Evolutionary conservation across 2,113 vertebrate species (phyloP).

Genomic region (Pomatostomus ruficeps): DNA sequence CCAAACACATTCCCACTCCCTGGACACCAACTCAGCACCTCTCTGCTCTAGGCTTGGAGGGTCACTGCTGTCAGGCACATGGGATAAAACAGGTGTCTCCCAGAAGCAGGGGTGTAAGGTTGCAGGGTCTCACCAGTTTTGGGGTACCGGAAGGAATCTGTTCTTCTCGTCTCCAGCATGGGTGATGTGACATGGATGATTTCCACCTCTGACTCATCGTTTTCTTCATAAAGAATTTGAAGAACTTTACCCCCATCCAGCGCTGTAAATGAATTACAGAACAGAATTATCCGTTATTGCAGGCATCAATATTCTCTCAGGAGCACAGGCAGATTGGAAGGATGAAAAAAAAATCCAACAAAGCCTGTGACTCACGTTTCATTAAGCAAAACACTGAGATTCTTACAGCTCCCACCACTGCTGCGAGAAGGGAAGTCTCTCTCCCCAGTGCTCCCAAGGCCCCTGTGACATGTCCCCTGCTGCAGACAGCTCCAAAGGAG

Average conservation of each 20-base stretch:
- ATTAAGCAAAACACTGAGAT: neutral
- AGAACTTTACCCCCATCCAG: conserved; percentile 74
- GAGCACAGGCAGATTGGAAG: neutral
- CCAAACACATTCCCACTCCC: neutral
- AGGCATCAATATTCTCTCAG: neutral
- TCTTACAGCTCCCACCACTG: neutral
- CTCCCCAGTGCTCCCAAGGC: neutral
- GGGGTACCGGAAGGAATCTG: conserved; percentile 81
- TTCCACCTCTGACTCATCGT: conserved; percentile 81
- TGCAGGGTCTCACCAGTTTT: conserved; percentile 74
- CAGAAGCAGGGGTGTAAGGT: neutral
- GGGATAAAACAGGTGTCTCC: neutral
- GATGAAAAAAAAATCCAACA: neutral
- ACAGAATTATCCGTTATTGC: neutral
- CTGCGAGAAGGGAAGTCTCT: neutral
- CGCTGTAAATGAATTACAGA: conserved; percentile 67
- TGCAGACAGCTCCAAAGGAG: neutral
- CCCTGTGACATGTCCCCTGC: neutral
- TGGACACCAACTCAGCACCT: neutral
- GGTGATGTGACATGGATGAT: conserved; percentile 82
- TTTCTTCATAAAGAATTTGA: conserved; percentile 81
- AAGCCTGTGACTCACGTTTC: neutral
- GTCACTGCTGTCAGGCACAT: neutral
- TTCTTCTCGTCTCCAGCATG: conserved; percentile 80
- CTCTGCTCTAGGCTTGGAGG: neutral